phyloP scores from a whole-genome alignment of 2,888 invertebrate species.

The Eugnorisma glareosa region DNA sequence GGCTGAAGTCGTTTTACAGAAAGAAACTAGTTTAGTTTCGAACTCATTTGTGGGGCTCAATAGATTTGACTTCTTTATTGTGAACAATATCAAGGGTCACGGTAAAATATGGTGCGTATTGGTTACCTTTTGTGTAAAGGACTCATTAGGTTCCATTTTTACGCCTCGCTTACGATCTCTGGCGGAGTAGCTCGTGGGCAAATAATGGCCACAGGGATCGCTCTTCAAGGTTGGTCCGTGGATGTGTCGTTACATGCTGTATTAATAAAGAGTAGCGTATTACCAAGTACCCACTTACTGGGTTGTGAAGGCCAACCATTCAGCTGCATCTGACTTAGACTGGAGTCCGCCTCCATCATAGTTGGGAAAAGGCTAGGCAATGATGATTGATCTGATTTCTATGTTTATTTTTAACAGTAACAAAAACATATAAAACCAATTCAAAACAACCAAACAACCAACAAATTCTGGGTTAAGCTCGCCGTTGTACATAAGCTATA shows the following conservation, averaged over 20 bases:
- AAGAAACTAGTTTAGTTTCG: constrained; percentile 40
- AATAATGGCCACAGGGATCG: background rate
- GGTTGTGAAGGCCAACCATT: background rate
- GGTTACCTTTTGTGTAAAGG: constrained; percentile 9
- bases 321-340: too few relatives aligned
- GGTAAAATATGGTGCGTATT: constrained; percentile 15
- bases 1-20: constrained; percentile 30
- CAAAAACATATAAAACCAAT: too few relatives aligned
- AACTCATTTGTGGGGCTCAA: constrained; percentile 50
- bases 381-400: too few relatives aligned
- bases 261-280: too few relatives aligned
- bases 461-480: too few relatives aligned
- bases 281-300: too few relatives aligned
- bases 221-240: background rate
- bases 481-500: too few relatives aligned
- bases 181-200: background rate
- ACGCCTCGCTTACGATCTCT: background rate
- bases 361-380: background rate
- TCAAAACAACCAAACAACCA: too few relatives aligned
- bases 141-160: constrained; percentile 24
- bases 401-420: too few relatives aligned
- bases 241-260: too few relatives aligned
- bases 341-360: background rate
- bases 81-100: constrained; percentile 11
- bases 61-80: constrained; percentile 45